Percentiles rank a stretch among this genome's conserved stretches.
phyloP scores from a whole-genome alignment of 2,888 invertebrate species.

The Tyria jacobaeae region DNA sequence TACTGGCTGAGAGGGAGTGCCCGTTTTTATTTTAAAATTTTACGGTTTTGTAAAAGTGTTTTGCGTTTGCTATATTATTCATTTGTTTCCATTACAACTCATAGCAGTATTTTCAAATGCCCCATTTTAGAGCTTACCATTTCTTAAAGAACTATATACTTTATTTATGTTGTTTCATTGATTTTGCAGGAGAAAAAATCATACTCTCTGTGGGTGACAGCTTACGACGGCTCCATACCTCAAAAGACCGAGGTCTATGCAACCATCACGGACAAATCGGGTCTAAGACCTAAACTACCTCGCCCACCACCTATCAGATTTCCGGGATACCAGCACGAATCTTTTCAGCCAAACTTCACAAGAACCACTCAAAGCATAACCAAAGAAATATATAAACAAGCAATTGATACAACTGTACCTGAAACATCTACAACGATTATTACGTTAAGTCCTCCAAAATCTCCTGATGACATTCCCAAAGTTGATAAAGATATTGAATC shows the following conservation, averaged over 20 bases:
- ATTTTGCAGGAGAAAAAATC: conserved; percentile 76
- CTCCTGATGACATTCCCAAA: conserved; percentile 61
- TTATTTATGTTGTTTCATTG: conserved; percentile 15
- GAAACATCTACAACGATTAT: conserved; percentile 62
- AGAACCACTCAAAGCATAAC: conserved; percentile 63
- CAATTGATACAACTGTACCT: conserved; percentile 67
- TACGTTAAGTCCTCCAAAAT: conserved; percentile 62
- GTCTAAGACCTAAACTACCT: conserved; percentile 64
- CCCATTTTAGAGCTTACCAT: not conserved
- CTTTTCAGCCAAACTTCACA: conserved; percentile 56
- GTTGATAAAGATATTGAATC: conserved; percentile 54
- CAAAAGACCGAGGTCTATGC: conserved; percentile 77
- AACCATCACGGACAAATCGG: conserved; percentile 70
- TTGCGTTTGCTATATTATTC: no score
- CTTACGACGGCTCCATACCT: conserved; percentile 75
- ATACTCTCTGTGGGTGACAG: conserved; percentile 79
- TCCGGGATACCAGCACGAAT: conserved; percentile 50
- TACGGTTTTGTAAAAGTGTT: no score
- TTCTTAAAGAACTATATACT: not conserved
- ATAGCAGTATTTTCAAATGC: no score
- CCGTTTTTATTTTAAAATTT: no score
- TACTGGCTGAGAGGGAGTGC: no score
- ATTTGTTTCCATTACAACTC: no score
- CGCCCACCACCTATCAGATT: conserved; percentile 61
- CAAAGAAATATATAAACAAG: conserved; percentile 64